These are phyloP conservation scores for Tachuris rubrigastra DNA, from an alignment of 2,113 vertebrate genomes.

Conservation along the genomic window DNA sequence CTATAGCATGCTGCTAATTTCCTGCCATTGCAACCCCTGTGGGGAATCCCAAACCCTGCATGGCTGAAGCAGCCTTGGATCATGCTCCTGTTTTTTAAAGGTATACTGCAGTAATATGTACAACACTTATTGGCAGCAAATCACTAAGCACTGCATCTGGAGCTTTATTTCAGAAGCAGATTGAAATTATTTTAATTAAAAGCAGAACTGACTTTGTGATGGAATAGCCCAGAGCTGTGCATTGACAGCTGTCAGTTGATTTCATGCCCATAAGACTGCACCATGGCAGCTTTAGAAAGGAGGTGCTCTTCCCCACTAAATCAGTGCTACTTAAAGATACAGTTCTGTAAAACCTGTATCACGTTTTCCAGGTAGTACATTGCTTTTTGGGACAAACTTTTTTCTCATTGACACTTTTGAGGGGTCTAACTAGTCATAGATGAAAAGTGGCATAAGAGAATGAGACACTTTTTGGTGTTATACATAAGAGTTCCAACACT, in stretches of 20 bases:
- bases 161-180: slow-evolving; percentile 26
- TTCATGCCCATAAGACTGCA: neutral
- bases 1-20: neutral
- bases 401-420: neutral
- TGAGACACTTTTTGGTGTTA: neutral
- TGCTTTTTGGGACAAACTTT: neutral
- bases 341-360: neutral
- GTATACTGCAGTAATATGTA: neutral
- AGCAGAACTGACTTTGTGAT: neutral
- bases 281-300: neutral
- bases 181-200: slow-evolving; percentile 25
- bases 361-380: neutral
- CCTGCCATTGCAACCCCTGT: neutral
- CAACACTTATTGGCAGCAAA: neutral
- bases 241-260: neutral
- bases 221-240: neutral
- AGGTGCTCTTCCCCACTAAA: neutral
- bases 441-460: neutral
- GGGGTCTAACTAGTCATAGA: neutral
- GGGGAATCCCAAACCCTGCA: neutral
- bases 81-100: neutral
- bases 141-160: neutral
- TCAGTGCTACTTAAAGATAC: neutral
- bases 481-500: neutral
- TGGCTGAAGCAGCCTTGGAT: neutral